Conservation (phyloP, 37 sponge, comb jelly and placozoan genomes). For the Beroe forskalii region DNA sequence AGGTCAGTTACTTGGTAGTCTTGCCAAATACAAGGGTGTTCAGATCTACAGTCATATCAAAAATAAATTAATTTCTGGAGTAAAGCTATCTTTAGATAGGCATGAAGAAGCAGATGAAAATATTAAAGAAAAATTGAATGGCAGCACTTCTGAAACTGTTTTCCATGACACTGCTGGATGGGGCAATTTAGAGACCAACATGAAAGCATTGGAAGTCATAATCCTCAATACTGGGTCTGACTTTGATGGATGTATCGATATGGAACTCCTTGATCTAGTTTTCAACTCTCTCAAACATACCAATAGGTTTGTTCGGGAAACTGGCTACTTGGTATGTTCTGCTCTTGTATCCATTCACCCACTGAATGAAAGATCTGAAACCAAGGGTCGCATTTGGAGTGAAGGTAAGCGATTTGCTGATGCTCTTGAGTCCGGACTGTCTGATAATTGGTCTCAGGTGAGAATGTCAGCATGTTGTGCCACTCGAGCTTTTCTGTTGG, state of each 20-base stretch:
- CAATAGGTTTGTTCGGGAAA: constrained; percentile 94
- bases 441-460: constrained; percentile 97
- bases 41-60: neutral
- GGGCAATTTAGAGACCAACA: constrained; percentile 86
- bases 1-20: constrained; percentile 13
- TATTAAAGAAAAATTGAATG: constrained; percentile 59
- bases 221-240: constrained; percentile 74
- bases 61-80: neutral
- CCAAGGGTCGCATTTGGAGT: constrained; percentile 24
- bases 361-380: constrained; percentile 21
- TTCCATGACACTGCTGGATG: constrained; percentile 97
- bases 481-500: constrained; percentile 75
- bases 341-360: constrained; percentile 67
- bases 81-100: neutral
- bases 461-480: constrained; percentile 90
- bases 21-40: neutral
- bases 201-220: constrained; percentile 77
- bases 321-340: constrained; percentile 74
- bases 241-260: constrained; percentile 74
- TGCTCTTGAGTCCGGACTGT: constrained; percentile 72
- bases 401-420: constrained; percentile 64
- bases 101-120: constrained; percentile 40
- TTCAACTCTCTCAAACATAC: constrained; percentile 78
- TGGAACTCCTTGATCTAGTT: constrained; percentile 78
- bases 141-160: constrained; percentile 69